Conservation (phyloP, 2,888 invertebrate genomes). For the Coleophora deauratella region DNA sequence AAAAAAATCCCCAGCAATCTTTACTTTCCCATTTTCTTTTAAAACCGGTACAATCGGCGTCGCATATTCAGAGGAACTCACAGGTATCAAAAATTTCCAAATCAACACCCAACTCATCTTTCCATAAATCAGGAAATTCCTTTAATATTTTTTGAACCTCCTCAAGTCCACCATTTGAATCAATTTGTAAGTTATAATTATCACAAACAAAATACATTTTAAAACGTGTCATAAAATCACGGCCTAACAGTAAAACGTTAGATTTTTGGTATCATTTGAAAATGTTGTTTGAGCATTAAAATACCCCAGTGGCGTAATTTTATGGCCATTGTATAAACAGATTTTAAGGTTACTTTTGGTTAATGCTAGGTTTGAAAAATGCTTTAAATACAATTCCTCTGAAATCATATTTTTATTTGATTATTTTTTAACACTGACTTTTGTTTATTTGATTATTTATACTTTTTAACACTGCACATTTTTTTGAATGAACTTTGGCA, state of each 20-base stretch:
- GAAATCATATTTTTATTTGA: neutral
- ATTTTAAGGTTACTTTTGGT: neutral
- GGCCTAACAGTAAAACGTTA: slow-evolving; percentile 5
- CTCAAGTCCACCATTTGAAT: rapidly evolving
- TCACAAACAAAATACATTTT: neutral
- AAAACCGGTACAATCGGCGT: slow-evolving; percentile 12
- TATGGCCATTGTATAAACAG: slow-evolving; percentile 10
- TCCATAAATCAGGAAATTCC: neutral
- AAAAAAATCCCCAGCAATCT: slow-evolving; percentile 20
- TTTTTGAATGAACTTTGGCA: neutral
- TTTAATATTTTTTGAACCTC: neutral
- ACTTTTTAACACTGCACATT: neutral
- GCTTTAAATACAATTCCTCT: neutral
- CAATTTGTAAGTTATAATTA: neutral
- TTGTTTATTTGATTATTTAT: neutral
- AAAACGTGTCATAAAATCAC: slow-evolving; percentile 10
- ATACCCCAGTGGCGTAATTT: slow-evolving; percentile 8
- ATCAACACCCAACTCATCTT: slow-evolving; percentile 7
- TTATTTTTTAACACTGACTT: neutral
- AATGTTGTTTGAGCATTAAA: neutral
- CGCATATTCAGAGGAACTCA: slow-evolving; percentile 11
- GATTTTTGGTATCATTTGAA: neutral
- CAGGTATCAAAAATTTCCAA: slow-evolving; percentile 15
- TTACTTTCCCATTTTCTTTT: slow-evolving; percentile 12
- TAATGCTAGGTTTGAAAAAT: neutral